Base-by-base conservation (phyloP, 1,140 invertebrate genomes). In the Papilio polytes region DNA sequence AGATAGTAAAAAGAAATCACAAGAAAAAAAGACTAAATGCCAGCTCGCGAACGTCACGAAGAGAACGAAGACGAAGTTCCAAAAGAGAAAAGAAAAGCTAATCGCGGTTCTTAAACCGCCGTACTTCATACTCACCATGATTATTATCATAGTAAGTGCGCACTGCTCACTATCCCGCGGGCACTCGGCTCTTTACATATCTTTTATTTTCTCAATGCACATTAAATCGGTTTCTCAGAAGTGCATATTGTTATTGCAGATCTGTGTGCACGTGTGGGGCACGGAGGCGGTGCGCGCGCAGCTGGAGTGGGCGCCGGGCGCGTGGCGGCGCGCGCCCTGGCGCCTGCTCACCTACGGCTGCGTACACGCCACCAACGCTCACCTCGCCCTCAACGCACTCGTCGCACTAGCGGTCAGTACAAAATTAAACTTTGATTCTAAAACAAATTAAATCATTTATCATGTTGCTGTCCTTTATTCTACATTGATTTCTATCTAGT, bases 111-210 rank as follows among this genome's bases (percentile, higher is more conserved):
- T 94, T 44, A 88, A 86, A 73, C 91, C 91, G 36, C 93, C 93
- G 0, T 93, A 92, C 79, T 94, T 94, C 82, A 94, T 93, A 41
- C 85, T 94, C n/a, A 85, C 88, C 72, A 88, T 93, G 87, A 90
- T 94, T 18, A 82, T 89, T 78, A 66, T 91, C 15, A 91, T 90
- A 76, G 92, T 94, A 85, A 94, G 93, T 92, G 31, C 12, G 78
- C 56, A 26, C 0, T 51, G 53, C 53, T 12, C 22, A 22, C 10
- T 66, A 12, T 31, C 20, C 26, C 63, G 22, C 15, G 15, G 31
- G 10, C 31, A 7, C 6, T 31, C 31, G 13, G 18, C 31, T 26
- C 63, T n/a, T 20, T 7, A 56, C 53, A 6, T 3, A 4, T n/a
- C n/a, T 70, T 12, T 70, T 70, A 36, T 15, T n/a, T n/a, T 20